phyloP scores from a whole-genome alignment of 2,797 vertebrate genomes.

The Pseudochromis fuscus region DNA sequence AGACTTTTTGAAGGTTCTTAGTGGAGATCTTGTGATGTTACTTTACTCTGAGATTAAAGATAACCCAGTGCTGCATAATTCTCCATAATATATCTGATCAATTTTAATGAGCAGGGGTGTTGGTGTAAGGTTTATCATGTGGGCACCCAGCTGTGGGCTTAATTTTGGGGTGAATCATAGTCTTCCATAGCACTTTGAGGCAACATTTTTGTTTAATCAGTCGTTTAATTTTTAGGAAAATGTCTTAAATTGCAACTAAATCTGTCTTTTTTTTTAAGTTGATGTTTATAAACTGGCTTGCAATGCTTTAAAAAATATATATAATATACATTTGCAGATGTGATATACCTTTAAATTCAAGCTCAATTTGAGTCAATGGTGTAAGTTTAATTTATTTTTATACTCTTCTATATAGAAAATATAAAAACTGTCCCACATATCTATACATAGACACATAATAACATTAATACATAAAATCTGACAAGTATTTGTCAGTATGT shows the following conservation, averaged over 20 bases:
- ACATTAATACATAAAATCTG: conserved; percentile 80
- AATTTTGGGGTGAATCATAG: conserved; percentile 76
- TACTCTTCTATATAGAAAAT: conserved; percentile 82
- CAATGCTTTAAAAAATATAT: conserved; percentile 78
- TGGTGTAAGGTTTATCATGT: conserved; percentile 51
- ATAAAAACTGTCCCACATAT: conserved; percentile 71
- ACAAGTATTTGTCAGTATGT: conserved; percentile 82
- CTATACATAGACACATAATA: conserved; percentile 73
- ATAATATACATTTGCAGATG: conserved; percentile 73
- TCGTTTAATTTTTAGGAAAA: conserved; percentile 69
- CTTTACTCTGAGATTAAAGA: conserved; percentile 60
- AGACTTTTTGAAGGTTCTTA: conserved; percentile 47
- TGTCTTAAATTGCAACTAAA: conserved; percentile 67
- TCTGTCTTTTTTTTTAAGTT: conserved; percentile 72
- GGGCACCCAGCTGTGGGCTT: conserved; percentile 63
- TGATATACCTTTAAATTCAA: conserved; percentile 81
- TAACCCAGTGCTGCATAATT: conserved; percentile 68
- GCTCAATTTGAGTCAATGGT: conserved; percentile 78
- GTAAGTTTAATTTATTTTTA: conserved; percentile 87
- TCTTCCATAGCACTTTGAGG: conserved; percentile 85
- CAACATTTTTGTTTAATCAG: conserved; percentile 71
- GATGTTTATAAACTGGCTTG: conserved; percentile 79
- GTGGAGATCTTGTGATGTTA: conserved; percentile 59
- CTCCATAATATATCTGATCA: conserved; percentile 67
- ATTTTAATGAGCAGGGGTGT: conserved; percentile 63